Base-by-base conservation (phyloP, 1,140 invertebrate species). In the Drosophila repletoides region DNA sequence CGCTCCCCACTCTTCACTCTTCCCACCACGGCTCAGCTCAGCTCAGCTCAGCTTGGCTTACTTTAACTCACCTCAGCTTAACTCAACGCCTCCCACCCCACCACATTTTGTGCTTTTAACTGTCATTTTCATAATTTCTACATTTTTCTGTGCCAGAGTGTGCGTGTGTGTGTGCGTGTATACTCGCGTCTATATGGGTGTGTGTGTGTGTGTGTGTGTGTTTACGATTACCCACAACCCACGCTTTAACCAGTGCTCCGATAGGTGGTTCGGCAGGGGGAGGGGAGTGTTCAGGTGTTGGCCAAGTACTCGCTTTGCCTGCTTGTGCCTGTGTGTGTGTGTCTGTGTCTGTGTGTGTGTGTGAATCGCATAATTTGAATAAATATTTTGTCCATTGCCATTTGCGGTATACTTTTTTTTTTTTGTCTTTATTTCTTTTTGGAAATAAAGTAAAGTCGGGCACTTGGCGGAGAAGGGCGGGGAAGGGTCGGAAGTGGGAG, bases 71-170 rank as follows among this genome's bases (percentile, higher is more conserved):
- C 28, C 51, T 28, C 29, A 33, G 24, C 68, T 58, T 19, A 17
- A 40, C 2, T n/a, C 36, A 22, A 1, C 28, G 19, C 4, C 6
- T 28, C 43, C 14, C 33, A 22, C 14, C 29, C 10, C 19, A 17
- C 45, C n/a, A 45, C 59, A 69, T 83, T 81, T 76, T 81, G 77
- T 83, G 73, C 77, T 66, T 83, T 83, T 83, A 83, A 83, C 79
- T 83, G 77, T 83, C 77, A 83, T 83, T 83, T 83, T 83, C 69
- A 83, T 83, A 84, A 83, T 83, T 83, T 83, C 77, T 83, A 83
- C 79, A 83, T 77, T 75, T 56, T 63, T 55, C 33, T 43, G 17
- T 31, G 21, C 38, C 2, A 26, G 26, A 34, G 10, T 36, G 12
- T 22, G 22, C 7, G 49, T 52, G 33, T 72, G 51, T 76, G 72